phyloP scores from a whole-genome alignment of 1,140 invertebrate species.

The Drosophila obscura region DNA sequence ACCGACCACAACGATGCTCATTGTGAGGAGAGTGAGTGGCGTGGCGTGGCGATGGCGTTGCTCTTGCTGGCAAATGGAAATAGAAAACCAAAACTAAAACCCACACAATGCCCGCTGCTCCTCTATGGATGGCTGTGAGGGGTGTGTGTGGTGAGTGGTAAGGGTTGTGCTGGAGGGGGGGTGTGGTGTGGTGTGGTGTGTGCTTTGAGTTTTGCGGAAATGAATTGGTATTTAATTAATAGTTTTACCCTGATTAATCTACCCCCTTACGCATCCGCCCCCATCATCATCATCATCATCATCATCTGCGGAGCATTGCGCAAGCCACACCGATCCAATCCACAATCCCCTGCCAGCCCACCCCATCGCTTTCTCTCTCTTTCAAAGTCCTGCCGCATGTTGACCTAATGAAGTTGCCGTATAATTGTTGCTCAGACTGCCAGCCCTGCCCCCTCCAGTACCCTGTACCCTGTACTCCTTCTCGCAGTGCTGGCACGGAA shows the following conservation, averaged over 20 bases:
- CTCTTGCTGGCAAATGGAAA: slow-evolving; percentile 26
- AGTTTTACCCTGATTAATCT: slow-evolving; percentile 84
- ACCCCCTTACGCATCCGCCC: slow-evolving; percentile 65
- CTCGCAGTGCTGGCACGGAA: slow-evolving; percentile 53
- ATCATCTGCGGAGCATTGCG: slow-evolving; percentile 30
- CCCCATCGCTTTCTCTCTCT: neutral
- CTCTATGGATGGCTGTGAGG: slow-evolving; percentile 13
- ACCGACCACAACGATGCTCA: slow-evolving; percentile 51
- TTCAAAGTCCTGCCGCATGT: slow-evolving; percentile 49
- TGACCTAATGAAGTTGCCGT: slow-evolving; percentile 83
- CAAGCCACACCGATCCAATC: slow-evolving; percentile 28
- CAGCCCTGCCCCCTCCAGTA: slow-evolving; percentile 5
- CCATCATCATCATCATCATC: slow-evolving; percentile 35
- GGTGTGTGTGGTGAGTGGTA: slow-evolving; percentile 12
- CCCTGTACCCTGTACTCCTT: too few species aligned
- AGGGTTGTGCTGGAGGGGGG: slow-evolving; percentile 1
- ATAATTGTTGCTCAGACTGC: slow-evolving; percentile 78
- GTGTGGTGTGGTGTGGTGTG: slow-evolving; percentile 34
- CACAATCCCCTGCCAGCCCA: slow-evolving; percentile 1
- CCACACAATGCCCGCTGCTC: slow-evolving; percentile 41
- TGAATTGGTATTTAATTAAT: slow-evolving; percentile 84
- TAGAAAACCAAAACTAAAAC: slow-evolving; percentile 51
- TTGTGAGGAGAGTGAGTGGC: slow-evolving; percentile 9
- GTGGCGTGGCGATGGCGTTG: neutral
- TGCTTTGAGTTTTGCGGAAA: slow-evolving; percentile 82